Base-by-base conservation (phyloP, 2,888 invertebrate genomes). In the Nomada fucata region DNA sequence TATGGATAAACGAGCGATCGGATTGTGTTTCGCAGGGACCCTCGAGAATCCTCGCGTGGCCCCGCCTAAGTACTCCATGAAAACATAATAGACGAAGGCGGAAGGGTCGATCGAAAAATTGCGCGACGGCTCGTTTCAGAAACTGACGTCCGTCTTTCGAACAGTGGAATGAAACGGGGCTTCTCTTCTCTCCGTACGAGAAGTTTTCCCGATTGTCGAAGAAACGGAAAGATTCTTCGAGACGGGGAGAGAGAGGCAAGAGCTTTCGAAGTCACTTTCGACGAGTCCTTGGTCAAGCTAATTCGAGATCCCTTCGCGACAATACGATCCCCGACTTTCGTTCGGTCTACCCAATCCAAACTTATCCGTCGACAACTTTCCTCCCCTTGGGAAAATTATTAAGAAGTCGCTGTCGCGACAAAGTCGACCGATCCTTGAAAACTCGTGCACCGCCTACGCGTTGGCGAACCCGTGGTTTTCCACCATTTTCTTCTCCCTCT, bases 371-470 rank as follows among this genome's bases (percentile, higher is more conserved):
- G 47, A 15, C 36, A 79, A 84, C 73, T 85, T 85, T 83, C 57
- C 50, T 76, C 79, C 78, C 69, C 36, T 26, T 29, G 82, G 63
- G 76, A 79, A 74, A 84, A 86, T 84, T 73, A 86, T 86, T 74
- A 79, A 80, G 63, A 78, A 80, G 80, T 86, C 72, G 76, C 57
- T 61, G 44, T n/a, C 53, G 63, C 68, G 70, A 73, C 71, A 59
- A 78, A 80, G 80, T 86, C 72, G 23, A 26, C 20, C 29, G 70
- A 70, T 15, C 29, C 18, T 60, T 47, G 47, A 11, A 15, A 47
- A 47, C 13, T 47, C 47, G 47, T 47, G 47, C 47, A 3, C 47
- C 2, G 47, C 13, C 15, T 15, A 47, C 47, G 47, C 15, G 11
- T 47, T 10, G 47, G 15, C 15, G 15, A 47, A 15, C 15, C 47